Base-by-base conservation (phyloP, 2,888 invertebrate species). In the Melipona bicolor region DNA sequence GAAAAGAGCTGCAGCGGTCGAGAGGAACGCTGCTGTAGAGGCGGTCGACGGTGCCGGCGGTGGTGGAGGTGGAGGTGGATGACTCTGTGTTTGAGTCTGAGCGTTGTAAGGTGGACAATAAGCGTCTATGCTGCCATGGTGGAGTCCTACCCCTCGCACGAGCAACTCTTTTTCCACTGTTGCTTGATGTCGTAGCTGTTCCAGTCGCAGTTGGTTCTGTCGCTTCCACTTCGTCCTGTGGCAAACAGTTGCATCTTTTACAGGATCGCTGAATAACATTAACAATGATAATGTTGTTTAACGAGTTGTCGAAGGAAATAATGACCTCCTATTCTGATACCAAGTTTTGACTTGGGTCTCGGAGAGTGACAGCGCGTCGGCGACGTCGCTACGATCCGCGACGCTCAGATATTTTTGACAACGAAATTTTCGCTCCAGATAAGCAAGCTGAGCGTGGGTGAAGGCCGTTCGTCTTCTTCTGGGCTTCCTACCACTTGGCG, bases 281-380 rank as follows among this genome's bases (percentile, higher is more conserved):
- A 4, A 15, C 77, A 36, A 19, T 32, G 32, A 4, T 9, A 43
- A 43, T 43, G 43, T 43, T 43, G 43, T 43, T 9, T 9, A 9
- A 43, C 9, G 43, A 43, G 9, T 43, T 11, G 43, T 75, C 64
- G 56, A 50, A 13, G 64, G 1, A 15, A 59, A 43, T 64, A 81
- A 94, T 95, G 90, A 98, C 98, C 98, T 96, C 94, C 98, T 95
- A 92, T 98, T 98, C 95, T 98, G 98, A 91, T 98, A 99, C 98
- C 99, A 99, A 2, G 99, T 99, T 95, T 99, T 99, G 75, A 99
- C 98, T 91, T 99, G 99, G 0, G 98, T 99, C 95, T 99, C 99
- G 56, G 98, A 97, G 49, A 99, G 95, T 92, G 97, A 98, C 43
- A 99, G 95, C 0, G 98, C 97, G 92, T 98, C 98, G 0, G 99